Base-by-base conservation (phyloP, 2,113 vertebrate genomes). In the Indicator maculatus region DNA sequence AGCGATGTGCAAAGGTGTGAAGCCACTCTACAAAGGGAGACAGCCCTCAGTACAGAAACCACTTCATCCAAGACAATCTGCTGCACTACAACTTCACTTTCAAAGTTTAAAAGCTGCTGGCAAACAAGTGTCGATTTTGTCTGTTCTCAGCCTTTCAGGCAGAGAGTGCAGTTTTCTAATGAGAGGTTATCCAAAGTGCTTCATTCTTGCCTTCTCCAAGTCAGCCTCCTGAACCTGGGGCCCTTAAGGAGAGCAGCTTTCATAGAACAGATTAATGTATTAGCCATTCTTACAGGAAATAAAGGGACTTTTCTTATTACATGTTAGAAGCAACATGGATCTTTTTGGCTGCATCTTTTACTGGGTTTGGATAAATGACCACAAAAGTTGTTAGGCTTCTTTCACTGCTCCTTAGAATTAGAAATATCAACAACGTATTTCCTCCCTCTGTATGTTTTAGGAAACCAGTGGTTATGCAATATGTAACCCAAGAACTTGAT, bases 1-100 rank as follows among this genome's bases (percentile, higher is more conserved):
- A 0, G 99, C 99, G 69, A 99, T 99, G 38, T 99, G 99, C 71
- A 99, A 97, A 17, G 99, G 99, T 18, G 99, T 99, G 18, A 99
- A 99, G 52, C 99, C 99, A 44, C 99, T 99, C 99, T 99, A 44
- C 33, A 73, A 94, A 92, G 96, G 61, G 82, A 88, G 96, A 91
- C 73, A 92, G 66, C 39, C 30, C 38, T 77, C 3, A 47, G 96
- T 69, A 93, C 1, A 3, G 27, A 44, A 15, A n/a, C 4, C 9
- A 20, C 1, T 12, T 53, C 1, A 4, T 0, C 13, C 9, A 7
- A 5, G 2, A 6, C 1, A 58, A 38, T 8, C 8, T 14, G 3
- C 13, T 78, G 5, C 82, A 96, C 71, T 6, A 63, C 2, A 67
- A 15, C 15, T 8, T 17, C 27, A 24, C 41, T 30, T 80, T 23